A percentile compares a stretch with the other conserved stretches of the same genome.
Evolutionary conservation across 2,888 invertebrate species (phyloP).

Genomic region (Drosophila monieri): DNA sequence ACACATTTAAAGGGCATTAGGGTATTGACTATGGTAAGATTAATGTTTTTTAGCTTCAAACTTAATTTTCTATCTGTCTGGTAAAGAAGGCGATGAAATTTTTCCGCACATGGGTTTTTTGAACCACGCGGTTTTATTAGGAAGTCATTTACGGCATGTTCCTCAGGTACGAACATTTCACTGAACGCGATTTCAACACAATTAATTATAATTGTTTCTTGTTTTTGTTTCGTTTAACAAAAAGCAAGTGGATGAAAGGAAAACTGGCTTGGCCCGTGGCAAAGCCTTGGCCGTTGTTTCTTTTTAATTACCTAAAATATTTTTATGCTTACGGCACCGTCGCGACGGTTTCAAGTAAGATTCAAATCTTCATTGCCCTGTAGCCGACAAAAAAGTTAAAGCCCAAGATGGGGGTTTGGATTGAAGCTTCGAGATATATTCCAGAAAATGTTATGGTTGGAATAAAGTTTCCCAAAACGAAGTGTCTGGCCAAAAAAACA

Average conservation of each 20-base stretch:
- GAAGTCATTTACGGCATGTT: slow-evolving; percentile 44
- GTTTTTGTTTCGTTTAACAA: slow-evolving; percentile 21
- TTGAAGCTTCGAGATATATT: slow-evolving; percentile 19
- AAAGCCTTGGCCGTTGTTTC: slow-evolving; percentile 61
- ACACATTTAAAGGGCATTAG: slow-evolving; percentile 63
- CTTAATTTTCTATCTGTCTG: slow-evolving; percentile 30
- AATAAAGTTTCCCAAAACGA: slow-evolving; percentile 56
- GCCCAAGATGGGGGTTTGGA: slow-evolving; percentile 19
- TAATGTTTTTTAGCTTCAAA: slow-evolving; percentile 48
- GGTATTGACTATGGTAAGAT: slow-evolving; percentile 65
- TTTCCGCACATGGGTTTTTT: slow-evolving; percentile 51
- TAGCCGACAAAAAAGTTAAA: slow-evolving; percentile 22
- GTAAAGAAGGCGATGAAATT: slow-evolving; percentile 3
- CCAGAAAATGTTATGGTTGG: slow-evolving; percentile 55
- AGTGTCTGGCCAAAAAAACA: slow-evolving; percentile 51
- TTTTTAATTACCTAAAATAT: slow-evolving; percentile 78
- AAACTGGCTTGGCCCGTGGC: slow-evolving; percentile 82
- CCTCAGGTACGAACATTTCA: slow-evolving; percentile 47
- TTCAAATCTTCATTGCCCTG: slow-evolving; percentile 50
- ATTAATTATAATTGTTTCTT: slow-evolving; percentile 62
- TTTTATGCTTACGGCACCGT: slow-evolving; percentile 65
- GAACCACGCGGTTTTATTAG: slow-evolving; percentile 49
- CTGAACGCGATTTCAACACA: slow-evolving; percentile 52
- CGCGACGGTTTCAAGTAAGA: slow-evolving; percentile 46
- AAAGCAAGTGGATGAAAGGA: slow-evolving; percentile 50